Evolutionary conservation across 2,888 invertebrate species (phyloP).

Genomic region (Heliconius charithonia): DNA sequence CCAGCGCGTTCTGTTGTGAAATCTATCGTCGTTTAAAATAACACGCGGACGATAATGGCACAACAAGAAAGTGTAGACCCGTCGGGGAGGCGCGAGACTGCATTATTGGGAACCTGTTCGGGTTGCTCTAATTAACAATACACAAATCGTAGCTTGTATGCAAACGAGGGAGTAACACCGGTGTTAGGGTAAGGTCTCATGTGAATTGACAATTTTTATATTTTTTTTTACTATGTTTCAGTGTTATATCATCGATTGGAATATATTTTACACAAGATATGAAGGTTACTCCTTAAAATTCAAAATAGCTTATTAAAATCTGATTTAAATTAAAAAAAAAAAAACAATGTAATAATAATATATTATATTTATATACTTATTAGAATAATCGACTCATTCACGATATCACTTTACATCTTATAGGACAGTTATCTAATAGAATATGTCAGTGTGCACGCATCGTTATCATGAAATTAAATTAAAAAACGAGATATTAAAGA

Average conservation of each 20-base stretch:
- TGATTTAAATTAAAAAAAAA: not conserved
- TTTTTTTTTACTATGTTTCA: not conserved
- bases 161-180: constrained; percentile 69
- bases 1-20: constrained; percentile 48
- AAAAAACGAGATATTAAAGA: constrained; percentile 80
- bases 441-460: constrained; percentile 58
- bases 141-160: constrained; percentile 84
- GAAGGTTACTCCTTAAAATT: not conserved
- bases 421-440: constrained; percentile 7
- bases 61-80: constrained; percentile 71
- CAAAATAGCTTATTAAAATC: not conserved
- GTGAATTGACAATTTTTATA: not conserved
- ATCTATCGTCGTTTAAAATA: constrained; percentile 81
- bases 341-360: not conserved
- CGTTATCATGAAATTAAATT: constrained; percentile 82
- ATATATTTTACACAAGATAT: not conserved
- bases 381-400: not conserved
- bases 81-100: constrained; percentile 60
- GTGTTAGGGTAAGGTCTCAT: constrained; percentile 44
- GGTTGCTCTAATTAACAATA: constrained; percentile 83
- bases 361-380: not conserved
- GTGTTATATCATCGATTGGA: not conserved
- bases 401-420: not conserved
- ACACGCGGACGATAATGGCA: constrained; percentile 80
- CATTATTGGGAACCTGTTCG: constrained; percentile 77